Percentiles rank a stretch among this genome's conserved stretches.
Evolutionary conservation across 30 jellyfish, hydroid and myxozoan genomes (phyloP).

Genomic region (Catostylus mosaicus): DNA sequence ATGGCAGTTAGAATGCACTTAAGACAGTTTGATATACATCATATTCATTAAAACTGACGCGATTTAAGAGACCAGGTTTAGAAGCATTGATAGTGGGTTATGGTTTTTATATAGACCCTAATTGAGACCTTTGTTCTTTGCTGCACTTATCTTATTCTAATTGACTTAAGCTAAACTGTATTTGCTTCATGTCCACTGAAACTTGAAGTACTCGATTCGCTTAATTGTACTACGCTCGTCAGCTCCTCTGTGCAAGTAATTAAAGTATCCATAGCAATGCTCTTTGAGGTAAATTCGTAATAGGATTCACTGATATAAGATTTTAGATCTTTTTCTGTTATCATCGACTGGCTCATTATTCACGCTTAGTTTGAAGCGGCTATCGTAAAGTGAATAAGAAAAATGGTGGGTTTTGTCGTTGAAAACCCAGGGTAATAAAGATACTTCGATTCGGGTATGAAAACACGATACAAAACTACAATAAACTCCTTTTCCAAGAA

Average conservation of each 20-base stretch:
- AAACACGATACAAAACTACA: no score
- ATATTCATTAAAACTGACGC: background rate
- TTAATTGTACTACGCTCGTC: slow-evolving; percentile 36
- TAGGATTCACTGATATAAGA: slow-evolving; percentile 28
- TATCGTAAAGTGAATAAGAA: background rate
- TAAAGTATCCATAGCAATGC: slow-evolving; percentile 30
- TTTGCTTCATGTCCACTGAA: slow-evolving; percentile 17
- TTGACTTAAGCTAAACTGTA: slow-evolving; percentile 25
- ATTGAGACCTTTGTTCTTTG: slow-evolving; percentile 14
- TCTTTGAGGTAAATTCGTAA: slow-evolving; percentile 34
- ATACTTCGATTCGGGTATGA: no score
- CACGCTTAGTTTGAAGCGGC: background rate
- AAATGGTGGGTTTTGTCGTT: no score
- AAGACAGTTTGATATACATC: slow-evolving; percentile 13
- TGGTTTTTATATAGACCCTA: slow-evolving; percentile 12
- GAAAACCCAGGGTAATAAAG: no score
- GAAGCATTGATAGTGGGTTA: background rate
- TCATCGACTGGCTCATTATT: background rate
- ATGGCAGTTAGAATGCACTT: background rate
- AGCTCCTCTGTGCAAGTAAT: slow-evolving; percentile 22
- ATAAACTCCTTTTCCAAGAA: no score
- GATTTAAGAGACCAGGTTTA: slow-evolving; percentile 2
- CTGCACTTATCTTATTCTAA: slow-evolving; percentile 10
- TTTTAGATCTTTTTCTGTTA: slow-evolving; percentile 9
- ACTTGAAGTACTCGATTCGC: slow-evolving; percentile 5